Percentiles rank a stretch among this genome's conserved stretches.
These are phyloP conservation scores for Choloepus hoffmanni DNA, from an alignment of 2,113 vertebrate species.

Conservation along the genomic window DNA sequence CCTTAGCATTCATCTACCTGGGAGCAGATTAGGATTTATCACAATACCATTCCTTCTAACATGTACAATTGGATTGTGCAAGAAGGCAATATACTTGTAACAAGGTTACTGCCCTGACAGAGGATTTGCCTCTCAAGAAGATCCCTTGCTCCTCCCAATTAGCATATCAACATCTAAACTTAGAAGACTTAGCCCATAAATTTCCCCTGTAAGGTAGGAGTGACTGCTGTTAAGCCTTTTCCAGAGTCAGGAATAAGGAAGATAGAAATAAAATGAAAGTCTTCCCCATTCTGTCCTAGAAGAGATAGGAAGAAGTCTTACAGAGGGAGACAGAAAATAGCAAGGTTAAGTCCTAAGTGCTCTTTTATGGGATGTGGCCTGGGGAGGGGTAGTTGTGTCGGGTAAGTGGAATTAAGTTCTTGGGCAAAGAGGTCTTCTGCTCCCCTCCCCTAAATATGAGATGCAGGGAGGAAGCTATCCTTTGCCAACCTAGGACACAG, in stretches of 20 bases:
- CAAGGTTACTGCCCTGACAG: background rate
- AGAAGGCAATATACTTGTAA: background rate
- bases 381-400: background rate
- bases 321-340: background rate
- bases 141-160: background rate
- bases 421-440: background rate
- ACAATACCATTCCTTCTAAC: background rate
- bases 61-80: background rate
- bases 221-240: background rate
- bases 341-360: background rate
- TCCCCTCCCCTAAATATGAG: background rate
- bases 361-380: background rate
- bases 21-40: background rate
- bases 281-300: background rate
- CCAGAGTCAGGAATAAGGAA: background rate
- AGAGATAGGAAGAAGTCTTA: background rate
- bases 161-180: background rate
- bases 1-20: background rate
- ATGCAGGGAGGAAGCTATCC: background rate
- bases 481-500: background rate
- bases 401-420: background rate
- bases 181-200: background rate
- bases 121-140: constrained; percentile 1
- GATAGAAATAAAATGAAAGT: background rate
- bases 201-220: background rate